Evolutionary conservation across 2,113 vertebrate genomes (phyloP).

Genomic region (Bagarius yarrelli): DNA sequence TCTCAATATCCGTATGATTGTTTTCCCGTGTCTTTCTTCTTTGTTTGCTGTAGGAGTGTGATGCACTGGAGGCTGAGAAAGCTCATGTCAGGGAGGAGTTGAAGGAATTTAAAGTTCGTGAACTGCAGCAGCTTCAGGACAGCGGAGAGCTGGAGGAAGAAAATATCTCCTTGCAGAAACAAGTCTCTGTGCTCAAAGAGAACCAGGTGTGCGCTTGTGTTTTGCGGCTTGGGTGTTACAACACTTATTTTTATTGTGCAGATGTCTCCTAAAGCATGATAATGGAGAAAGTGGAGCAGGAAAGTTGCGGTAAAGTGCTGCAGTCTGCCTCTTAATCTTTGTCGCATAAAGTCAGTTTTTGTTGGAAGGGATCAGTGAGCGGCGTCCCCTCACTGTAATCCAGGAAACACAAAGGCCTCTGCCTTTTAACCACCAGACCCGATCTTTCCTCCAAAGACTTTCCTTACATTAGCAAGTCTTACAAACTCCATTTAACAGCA

Average conservation of each 20-base stretch:
- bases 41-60: conserved; percentile 68
- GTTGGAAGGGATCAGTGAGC: conserved; percentile 9
- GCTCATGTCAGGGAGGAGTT: conserved; percentile 72
- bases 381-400: conserved; percentile 19
- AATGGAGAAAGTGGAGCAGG: background rate
- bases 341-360: conserved; percentile 15
- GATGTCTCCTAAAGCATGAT: background rate
- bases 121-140: conserved; percentile 78
- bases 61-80: conserved; percentile 73
- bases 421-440: background rate
- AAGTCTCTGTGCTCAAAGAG: conserved; percentile 78
- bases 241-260: conserved; percentile 6
- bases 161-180: conserved; percentile 81
- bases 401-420: conserved; percentile 43
- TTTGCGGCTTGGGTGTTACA: background rate
- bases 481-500: background rate
- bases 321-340: conserved; percentile 1
- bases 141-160: conserved; percentile 79
- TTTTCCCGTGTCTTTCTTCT: no score
- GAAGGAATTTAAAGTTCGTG: conserved; percentile 78
- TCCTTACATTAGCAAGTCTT: background rate
- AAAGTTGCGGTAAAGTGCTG: background rate
- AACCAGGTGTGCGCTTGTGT: conserved; percentile 70
- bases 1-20: no score
- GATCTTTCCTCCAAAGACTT: background rate